Conservation (phyloP, 1,140 invertebrate species). For the Vollenhovia emeryi region DNA sequence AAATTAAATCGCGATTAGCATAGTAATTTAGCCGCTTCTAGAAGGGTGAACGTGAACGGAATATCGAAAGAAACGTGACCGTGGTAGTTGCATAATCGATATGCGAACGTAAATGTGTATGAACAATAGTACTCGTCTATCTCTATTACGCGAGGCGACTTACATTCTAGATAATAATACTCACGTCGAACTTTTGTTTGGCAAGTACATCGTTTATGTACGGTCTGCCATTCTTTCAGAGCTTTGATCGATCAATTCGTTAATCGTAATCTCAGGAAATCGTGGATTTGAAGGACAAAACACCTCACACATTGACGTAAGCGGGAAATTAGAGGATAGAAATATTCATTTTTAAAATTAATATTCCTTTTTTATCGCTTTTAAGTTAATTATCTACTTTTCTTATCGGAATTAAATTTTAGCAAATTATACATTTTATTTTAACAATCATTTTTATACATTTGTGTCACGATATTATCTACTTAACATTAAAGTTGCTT, state of each 20-base stretch:
- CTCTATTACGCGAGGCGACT: background rate
- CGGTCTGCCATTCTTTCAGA: background rate
- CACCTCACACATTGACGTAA: background rate
- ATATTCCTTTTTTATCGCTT: background rate
- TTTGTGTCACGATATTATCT: background rate
- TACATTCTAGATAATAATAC: conserved; percentile 1
- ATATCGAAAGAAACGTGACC: conserved; percentile 12
- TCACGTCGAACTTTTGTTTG: conserved; percentile 20
- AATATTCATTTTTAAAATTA: too few species aligned
- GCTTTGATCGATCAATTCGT: background rate
- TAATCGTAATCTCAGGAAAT: background rate
- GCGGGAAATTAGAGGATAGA: background rate
- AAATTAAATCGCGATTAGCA: conserved; percentile 38
- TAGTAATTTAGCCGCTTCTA: background rate
- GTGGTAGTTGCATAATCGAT: background rate
- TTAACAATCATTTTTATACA: background rate
- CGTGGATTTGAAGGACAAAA: background rate
- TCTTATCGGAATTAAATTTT: background rate
- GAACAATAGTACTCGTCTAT: background rate
- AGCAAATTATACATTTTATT: background rate
- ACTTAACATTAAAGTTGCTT: background rate
- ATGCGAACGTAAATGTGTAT: background rate
- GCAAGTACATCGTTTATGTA: background rate
- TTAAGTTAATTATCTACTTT: background rate
- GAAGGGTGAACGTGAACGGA: background rate